phyloP scores from a whole-genome alignment of 2,888 invertebrate species.

The Ophioninae sp. region DNA sequence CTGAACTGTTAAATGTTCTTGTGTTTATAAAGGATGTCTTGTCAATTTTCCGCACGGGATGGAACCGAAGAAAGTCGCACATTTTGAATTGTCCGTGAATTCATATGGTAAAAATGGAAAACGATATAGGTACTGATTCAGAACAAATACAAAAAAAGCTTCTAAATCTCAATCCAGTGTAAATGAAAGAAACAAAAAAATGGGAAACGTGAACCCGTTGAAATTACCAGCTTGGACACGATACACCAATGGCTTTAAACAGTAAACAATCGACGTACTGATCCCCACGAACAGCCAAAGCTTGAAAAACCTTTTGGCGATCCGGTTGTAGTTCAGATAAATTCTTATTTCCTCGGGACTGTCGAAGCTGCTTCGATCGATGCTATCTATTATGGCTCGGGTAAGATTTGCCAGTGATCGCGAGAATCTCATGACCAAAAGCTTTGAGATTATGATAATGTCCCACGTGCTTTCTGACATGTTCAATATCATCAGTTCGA shows the following conservation, averaged over 20 bases:
- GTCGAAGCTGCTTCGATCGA: slow-evolving; percentile 28
- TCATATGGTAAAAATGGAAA: too few species aligned
- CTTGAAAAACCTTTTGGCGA: slow-evolving; percentile 39
- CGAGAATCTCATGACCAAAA: slow-evolving; percentile 44
- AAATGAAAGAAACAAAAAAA: not conserved
- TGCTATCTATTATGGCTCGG: not conserved
- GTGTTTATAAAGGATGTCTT: too few species aligned
- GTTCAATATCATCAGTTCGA: slow-evolving; percentile 10
- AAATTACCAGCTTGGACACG: slow-evolving; percentile 39
- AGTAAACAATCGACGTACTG: slow-evolving; percentile 8
- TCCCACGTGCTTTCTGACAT: slow-evolving; percentile 7
- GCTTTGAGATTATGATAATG: slow-evolving; percentile 41
- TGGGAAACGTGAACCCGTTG: not conserved
- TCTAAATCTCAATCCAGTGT: not conserved
- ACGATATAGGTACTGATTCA: too few species aligned
- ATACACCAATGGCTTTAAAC: slow-evolving; percentile 7
- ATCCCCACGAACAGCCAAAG: slow-evolving; percentile 11
- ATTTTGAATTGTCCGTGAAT: too few species aligned
- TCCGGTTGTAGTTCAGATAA: slow-evolving; percentile 47
- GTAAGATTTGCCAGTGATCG: slow-evolving; percentile 13
- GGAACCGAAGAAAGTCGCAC: too few species aligned
- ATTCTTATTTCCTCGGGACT: slow-evolving; percentile 38
- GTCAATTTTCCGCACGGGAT: too few species aligned
- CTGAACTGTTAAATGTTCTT: too few species aligned
- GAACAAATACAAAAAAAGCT: too few species aligned